Percentiles rank a stretch among this genome's conserved stretches.
phyloP scores from a whole-genome alignment of 2,113 vertebrate genomes.

The Leptocoma aspasia region DNA sequence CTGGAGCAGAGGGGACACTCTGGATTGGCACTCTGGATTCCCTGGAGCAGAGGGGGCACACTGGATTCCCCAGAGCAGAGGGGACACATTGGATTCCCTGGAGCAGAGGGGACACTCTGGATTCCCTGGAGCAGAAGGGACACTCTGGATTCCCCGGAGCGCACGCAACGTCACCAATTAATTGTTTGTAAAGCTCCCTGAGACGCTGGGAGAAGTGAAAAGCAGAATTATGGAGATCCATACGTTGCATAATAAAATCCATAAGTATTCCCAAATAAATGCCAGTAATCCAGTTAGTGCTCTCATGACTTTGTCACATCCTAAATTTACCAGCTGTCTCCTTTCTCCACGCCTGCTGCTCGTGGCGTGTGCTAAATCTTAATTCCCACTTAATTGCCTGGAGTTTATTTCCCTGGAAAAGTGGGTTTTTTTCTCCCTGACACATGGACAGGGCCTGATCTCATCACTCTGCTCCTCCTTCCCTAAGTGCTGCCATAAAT shows the following conservation, averaged over 20 bases:
- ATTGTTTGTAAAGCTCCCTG: conserved; percentile 14
- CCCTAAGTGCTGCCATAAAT: neutral
- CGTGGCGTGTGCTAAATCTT: neutral
- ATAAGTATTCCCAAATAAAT: conserved; percentile 43
- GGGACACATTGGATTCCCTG: neutral
- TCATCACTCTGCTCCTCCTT: neutral
- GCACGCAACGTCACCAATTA: neutral
- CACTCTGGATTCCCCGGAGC: neutral
- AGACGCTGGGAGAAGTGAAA: neutral
- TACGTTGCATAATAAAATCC: conserved; percentile 29
- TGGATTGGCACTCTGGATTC: no score
- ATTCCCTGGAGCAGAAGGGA: neutral
- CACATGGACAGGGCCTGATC: neutral
- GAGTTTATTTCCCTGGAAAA: conserved; percentile 29
- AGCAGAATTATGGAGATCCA: conserved; percentile 42
- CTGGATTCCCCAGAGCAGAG: rapidly evolving
- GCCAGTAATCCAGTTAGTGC: conserved; percentile 45
- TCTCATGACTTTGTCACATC: conserved; percentile 7
- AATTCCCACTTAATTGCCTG: conserved; percentile 35
- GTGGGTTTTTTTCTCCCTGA: neutral
- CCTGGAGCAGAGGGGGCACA: neutral
- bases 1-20: neutral
- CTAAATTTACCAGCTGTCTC: conserved; percentile 44
- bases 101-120: neutral
- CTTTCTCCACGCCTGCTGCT: neutral